Evolutionary conservation across 2,888 invertebrate genomes (phyloP), one percentile per base, ranked within the genome.

Genomic region (Cephalotes varians): DNA sequence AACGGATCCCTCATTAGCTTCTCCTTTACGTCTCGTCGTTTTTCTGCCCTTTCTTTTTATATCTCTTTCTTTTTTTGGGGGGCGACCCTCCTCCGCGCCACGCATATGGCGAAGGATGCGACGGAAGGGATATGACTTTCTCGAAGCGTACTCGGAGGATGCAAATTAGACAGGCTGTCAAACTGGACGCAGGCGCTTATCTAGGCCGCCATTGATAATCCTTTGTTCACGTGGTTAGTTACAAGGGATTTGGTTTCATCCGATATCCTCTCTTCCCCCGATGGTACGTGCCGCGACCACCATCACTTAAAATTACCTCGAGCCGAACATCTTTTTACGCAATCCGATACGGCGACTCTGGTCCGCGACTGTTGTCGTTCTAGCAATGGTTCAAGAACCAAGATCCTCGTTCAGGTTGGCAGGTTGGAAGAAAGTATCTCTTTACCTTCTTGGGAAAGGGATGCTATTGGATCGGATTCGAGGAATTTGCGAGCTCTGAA

Each of bases 1-100:
- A 91, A 91, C 86, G 85, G 85, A 85, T 87, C 87, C 85, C 90
- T 91, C 90, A 86, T 90, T 90, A 90, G 85, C 84, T 84, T 90
- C 87, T 86, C 71, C 76, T 82, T 82, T 18, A 15, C 67, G 31
- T 60, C 28, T 81, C 71, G 28, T 74, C 49, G 34, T 56, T 37
- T 34, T 65, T 60, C 40, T 69, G n/a, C 34, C 49, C 40, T 54
- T 21, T 37, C 21, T 31, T n/a, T 71, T n/a, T 67, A 51, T 65
- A 49, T 56, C 44, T 62, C 28, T 72, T 72, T 64, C 37, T 67
- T 47, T n/a, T 77, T 81, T 56, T 72, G n/a, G n/a, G n/a, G n/a
- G 44, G 44, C 76, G 51, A 65, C 77, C 51, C 15, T 51, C 10
- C 40, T 56, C 47, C 12, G 28, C 49, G 28, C 37, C 47, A 37